Percentiles rank a stretch among this genome's conserved stretches.
phyloP scores from a whole-genome alignment of 1,140 invertebrate species.

The Diabrotica virgifera region DNA sequence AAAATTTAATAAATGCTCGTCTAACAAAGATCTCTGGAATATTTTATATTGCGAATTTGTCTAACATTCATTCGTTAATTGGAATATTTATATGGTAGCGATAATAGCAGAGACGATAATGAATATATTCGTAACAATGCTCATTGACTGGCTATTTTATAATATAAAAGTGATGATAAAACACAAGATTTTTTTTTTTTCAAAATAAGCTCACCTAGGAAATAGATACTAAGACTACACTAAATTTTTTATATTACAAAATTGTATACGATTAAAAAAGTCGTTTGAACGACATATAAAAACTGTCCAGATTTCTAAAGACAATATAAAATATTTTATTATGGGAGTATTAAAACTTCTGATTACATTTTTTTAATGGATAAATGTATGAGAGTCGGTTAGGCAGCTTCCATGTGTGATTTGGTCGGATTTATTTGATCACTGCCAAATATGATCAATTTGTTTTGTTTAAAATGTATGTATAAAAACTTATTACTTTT shows the following conservation, averaged over 20 bases:
- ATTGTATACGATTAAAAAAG: slow-evolving; percentile 44
- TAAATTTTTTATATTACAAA: slow-evolving; percentile 39
- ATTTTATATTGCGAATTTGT: too few species aligned
- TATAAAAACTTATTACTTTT: slow-evolving; percentile 29
- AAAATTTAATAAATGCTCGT: too few species aligned
- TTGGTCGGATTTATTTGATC: slow-evolving; percentile 31
- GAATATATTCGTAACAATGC: slow-evolving; percentile 14
- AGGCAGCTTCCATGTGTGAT: slow-evolving; percentile 4
- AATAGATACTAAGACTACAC: slow-evolving; percentile 25
- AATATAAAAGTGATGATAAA: slow-evolving; percentile 12
- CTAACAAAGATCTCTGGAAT: too few species aligned
- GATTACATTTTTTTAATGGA: slow-evolving; percentile 31
- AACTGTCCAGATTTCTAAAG: slow-evolving; percentile 37
- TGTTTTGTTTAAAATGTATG: slow-evolving; percentile 30
- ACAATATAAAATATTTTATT: slow-evolving; percentile 30
- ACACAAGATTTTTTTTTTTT: slow-evolving; percentile 19
- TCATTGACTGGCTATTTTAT: background rate
- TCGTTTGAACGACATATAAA: slow-evolving; percentile 40
- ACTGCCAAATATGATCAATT: slow-evolving; percentile 42
- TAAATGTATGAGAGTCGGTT: background rate
- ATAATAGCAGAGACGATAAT: too few species aligned
- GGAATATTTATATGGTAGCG: too few species aligned
- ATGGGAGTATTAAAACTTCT: slow-evolving; percentile 33
- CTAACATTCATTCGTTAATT: too few species aligned
- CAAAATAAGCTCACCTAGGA: slow-evolving; percentile 15